Evolutionary conservation across 2,113 vertebrate genomes (phyloP).

Genomic region (Mirza zaza): DNA sequence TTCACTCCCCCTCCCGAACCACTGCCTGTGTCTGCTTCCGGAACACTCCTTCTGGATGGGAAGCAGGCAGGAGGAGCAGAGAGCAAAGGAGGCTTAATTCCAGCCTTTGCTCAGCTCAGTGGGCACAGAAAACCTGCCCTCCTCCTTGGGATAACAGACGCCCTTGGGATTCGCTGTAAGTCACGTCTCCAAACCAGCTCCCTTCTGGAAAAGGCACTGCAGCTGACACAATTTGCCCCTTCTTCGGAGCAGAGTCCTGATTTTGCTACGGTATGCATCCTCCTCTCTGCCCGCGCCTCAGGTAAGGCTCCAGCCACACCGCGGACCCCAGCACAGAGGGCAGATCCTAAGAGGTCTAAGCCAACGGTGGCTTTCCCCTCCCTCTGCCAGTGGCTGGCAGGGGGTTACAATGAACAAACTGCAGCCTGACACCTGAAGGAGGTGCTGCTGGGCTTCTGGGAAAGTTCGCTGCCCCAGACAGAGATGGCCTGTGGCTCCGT

Average conservation of each 20-base stretch:
- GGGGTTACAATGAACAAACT: neutral
- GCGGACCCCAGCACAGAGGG: rapidly evolving
- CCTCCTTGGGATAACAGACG: neutral
- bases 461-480: rapidly evolving
- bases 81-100: neutral
- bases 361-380: rapidly evolving
- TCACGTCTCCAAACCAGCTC: neutral
- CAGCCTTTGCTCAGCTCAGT: neutral
- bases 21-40: neutral
- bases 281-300: neutral
- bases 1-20: neutral
- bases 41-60: neutral
- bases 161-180: neutral
- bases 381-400: neutral
- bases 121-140: neutral
- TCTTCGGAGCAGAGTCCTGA: neutral
- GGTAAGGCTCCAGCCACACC: neutral
- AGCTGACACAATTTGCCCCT: neutral
- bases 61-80: neutral
- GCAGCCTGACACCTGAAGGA: no score
- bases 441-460: neutral
- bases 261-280: neutral
- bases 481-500: neutral
- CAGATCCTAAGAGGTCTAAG: neutral
- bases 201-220: neutral